Evolutionary conservation across 2,113 vertebrate genomes (phyloP).

Genomic region (Calyptomena viridis): DNA sequence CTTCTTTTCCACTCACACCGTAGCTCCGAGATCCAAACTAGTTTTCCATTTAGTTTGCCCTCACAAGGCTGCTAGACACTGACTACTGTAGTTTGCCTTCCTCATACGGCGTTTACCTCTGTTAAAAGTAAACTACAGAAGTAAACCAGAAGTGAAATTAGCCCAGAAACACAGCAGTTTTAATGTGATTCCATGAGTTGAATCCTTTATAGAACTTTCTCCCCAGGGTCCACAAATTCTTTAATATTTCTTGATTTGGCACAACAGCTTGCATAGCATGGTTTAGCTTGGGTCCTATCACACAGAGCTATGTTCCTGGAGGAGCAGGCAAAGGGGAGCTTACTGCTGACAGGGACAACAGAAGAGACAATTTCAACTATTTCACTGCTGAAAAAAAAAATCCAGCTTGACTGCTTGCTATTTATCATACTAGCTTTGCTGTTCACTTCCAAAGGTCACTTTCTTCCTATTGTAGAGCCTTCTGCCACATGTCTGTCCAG

Average conservation of each 20-base stretch:
- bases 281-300: not conserved
- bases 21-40: not conserved
- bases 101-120: not conserved
- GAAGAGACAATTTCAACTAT: not conserved
- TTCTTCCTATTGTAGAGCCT: not conserved
- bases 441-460: not conserved
- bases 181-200: not conserved
- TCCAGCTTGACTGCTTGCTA: not conserved
- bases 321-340: not conserved
- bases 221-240: not conserved
- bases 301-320: not conserved
- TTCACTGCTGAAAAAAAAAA: not conserved
- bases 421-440: not conserved
- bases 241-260: not conserved
- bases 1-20: not conserved
- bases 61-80: not conserved
- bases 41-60: not conserved
- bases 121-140: not conserved
- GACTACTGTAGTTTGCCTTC: not conserved
- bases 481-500: not conserved
- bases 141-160: not conserved
- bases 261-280: not conserved
- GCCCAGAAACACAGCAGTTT: not conserved
- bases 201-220: not conserved
- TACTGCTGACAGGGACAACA: not conserved